Conservation (phyloP, 2,888 invertebrate species). For the Erpobdella octoculata region DNA sequence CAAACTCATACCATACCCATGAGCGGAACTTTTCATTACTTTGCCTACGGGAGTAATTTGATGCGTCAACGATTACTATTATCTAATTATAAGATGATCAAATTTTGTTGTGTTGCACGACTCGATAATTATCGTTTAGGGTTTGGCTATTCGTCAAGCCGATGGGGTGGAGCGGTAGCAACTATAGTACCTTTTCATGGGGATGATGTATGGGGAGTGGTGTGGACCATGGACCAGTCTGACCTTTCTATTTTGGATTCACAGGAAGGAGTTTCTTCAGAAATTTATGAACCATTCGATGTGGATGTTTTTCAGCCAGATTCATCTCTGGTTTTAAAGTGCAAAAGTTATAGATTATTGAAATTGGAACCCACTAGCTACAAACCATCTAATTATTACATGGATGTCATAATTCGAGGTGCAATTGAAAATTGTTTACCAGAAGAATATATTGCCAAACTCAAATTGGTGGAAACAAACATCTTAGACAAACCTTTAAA, state of each 20-base stretch:
- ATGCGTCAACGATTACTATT: not conserved
- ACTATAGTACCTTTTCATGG: slow-evolving; percentile 4
- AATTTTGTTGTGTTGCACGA: not conserved
- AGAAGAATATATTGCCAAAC: slow-evolving; percentile 28
- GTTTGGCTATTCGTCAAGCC: not conserved
- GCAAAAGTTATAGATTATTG: slow-evolving; percentile 23
- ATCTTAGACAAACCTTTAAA: no score
- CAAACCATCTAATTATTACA: slow-evolving; percentile 31
- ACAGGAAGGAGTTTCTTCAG: slow-evolving; percentile 21
- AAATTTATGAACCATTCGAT: slow-evolving; percentile 22
- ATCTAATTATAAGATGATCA: not conserved
- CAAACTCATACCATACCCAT: no score
- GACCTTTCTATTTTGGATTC: slow-evolving; percentile 10
- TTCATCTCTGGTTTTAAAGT: not conserved
- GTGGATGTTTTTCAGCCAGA: not conserved
- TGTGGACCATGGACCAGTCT: slow-evolving; percentile 15
- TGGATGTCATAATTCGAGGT: slow-evolving; percentile 31
- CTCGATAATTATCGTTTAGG: not conserved
- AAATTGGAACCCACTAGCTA: not conserved
- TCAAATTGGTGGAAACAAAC: no score
- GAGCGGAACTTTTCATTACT: slow-evolving; percentile 1
- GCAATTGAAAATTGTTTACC: slow-evolving; percentile 28
- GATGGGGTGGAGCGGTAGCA: slow-evolving; percentile 11
- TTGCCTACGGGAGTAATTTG: not conserved
- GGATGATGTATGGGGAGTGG: slow-evolving; percentile 28